Evolutionary conservation across 2,888 invertebrate genomes (phyloP).

Genomic region (Drosophila acutilabella): DNA sequence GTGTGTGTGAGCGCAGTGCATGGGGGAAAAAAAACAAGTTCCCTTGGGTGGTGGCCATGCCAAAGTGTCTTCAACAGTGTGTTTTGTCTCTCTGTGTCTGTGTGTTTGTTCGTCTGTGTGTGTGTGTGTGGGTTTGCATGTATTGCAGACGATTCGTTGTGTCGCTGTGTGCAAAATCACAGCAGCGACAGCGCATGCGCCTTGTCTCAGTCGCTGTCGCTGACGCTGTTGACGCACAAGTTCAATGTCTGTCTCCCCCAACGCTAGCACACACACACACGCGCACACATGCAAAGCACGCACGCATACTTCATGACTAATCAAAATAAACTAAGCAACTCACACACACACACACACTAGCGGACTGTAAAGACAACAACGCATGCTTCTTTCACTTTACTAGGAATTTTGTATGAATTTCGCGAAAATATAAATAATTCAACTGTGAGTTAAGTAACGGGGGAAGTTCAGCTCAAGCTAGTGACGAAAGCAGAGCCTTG

Average conservation of each 20-base stretch:
- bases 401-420: slow-evolving; percentile 61
- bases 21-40: slow-evolving; percentile 73
- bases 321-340: slow-evolving; percentile 42
- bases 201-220: slow-evolving; percentile 7
- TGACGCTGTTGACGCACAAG: slow-evolving; percentile 51
- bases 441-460: too few relatives aligned
- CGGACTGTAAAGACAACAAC: slow-evolving; percentile 30
- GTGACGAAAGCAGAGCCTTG: too few relatives aligned
- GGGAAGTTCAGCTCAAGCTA: too few relatives aligned
- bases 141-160: slow-evolving; percentile 27
- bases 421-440: slow-evolving; percentile 47
- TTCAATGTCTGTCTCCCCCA: slow-evolving; percentile 49
- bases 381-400: slow-evolving; percentile 66
- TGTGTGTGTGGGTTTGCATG: slow-evolving; percentile 1
- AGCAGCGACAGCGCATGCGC: slow-evolving; percentile 59
- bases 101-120: neutral
- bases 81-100: too few relatives aligned
- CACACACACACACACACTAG: slow-evolving; percentile 27
- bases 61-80: slow-evolving; percentile 19
- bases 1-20: slow-evolving; percentile 45
- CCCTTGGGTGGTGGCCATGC: slow-evolving; percentile 67
- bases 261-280: neutral
- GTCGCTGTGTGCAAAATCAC: slow-evolving; percentile 43
- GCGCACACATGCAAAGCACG: slow-evolving; percentile 6
- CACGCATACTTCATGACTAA: slow-evolving; percentile 50